phyloP scores from a whole-genome alignment of 2,797 vertebrate species.

The Bucorvus abyssinicus region DNA sequence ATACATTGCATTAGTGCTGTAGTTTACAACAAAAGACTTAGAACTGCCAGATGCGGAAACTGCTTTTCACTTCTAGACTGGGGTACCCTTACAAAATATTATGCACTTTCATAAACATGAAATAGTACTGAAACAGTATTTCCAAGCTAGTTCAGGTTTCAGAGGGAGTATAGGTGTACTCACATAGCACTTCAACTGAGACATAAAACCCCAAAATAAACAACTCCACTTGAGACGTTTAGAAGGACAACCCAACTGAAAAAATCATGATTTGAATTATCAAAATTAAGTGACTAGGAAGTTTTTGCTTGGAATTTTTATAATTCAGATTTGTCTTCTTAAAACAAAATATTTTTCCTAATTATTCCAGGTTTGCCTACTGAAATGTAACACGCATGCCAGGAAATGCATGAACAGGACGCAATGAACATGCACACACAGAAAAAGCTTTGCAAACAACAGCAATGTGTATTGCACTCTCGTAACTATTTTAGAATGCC shows the following conservation, averaged over 20 bases:
- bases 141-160: background rate
- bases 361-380: background rate
- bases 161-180: background rate
- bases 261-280: background rate
- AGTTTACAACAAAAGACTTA: background rate
- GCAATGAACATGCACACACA: background rate
- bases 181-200: background rate
- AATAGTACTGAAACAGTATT: background rate
- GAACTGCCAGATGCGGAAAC: background rate
- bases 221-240: background rate
- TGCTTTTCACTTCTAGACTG: background rate
- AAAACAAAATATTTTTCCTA: background rate
- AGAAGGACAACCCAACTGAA: background rate
- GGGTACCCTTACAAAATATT: background rate
- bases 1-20: background rate
- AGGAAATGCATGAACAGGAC: background rate
- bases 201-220: background rate
- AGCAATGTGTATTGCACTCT: background rate
- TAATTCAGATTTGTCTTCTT: background rate
- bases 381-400: accelerated
- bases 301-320: background rate
- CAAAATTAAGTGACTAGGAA: background rate
- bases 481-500: background rate
- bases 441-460: background rate
- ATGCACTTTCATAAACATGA: background rate